Evolutionary conservation across 92 coral and sea anemone genomes (phyloP).

Genomic region (Scolanthus callimorphus): DNA sequence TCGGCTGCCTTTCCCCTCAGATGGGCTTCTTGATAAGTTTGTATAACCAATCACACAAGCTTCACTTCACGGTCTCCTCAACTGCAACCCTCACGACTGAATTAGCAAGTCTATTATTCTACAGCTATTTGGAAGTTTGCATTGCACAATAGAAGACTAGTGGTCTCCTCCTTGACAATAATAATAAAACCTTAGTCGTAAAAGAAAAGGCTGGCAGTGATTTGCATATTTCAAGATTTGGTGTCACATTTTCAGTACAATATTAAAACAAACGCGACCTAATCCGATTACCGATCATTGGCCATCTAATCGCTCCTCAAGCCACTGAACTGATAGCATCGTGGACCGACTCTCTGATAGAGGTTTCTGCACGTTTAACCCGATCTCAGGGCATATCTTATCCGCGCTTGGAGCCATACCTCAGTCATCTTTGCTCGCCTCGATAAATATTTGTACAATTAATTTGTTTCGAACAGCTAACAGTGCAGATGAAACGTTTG

Average conservation of each 20-base stretch:
- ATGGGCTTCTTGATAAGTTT: neutral
- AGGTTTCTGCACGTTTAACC: slow-evolving; percentile 5
- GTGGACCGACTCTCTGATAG: neutral
- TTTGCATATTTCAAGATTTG: slow-evolving; percentile 19
- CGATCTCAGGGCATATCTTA: slow-evolving; percentile 8
- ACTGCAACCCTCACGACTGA: too few species aligned
- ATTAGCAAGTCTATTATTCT: slow-evolving; percentile 29
- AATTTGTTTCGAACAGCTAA: slow-evolving; percentile 57
- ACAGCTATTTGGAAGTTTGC: slow-evolving; percentile 15
- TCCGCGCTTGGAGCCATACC: slow-evolving; percentile 8
- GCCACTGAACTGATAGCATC: slow-evolving; percentile 17
- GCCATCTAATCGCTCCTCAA: slow-evolving; percentile 15
- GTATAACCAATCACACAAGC: too few species aligned
- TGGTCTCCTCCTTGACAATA: slow-evolving; percentile 24
- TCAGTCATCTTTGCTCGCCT: slow-evolving; percentile 10
- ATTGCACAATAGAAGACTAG: slow-evolving; percentile 22
- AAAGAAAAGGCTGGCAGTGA: slow-evolving; percentile 1
- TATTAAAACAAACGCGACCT: slow-evolving; percentile 3
- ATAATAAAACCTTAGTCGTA: slow-evolving; percentile 5
- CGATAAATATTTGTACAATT: slow-evolving; percentile 84
- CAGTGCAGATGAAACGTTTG: slow-evolving; percentile 47
- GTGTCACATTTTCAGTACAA: slow-evolving; percentile 16
- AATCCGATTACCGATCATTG: slow-evolving; percentile 34
- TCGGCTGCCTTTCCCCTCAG: slow-evolving; percentile 4
- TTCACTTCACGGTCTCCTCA: too few species aligned